phyloP scores from a whole-genome alignment of 1,140 invertebrate species.

The Augochlora pura region DNA sequence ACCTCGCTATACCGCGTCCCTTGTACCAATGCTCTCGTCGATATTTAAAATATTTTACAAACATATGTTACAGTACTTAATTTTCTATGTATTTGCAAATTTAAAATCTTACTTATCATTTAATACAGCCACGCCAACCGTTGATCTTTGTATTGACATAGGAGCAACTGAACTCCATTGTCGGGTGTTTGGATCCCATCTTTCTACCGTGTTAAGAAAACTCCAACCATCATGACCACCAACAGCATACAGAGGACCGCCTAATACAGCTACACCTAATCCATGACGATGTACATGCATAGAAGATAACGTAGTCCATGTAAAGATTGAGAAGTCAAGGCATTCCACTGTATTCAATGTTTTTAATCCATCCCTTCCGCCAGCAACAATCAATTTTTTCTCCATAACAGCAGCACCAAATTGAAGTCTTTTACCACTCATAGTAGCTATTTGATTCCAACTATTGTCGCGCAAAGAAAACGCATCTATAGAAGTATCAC shows the following conservation, averaged over 20 bases:
- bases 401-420: conserved; percentile 94
- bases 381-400: conserved; percentile 90
- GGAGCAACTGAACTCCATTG: conserved; percentile 94
- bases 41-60: no score
- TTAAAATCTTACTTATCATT: conserved; percentile 84
- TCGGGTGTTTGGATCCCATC: conserved; percentile 92
- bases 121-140: conserved; percentile 93
- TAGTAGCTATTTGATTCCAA: conserved; percentile 89
- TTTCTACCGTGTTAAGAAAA: conserved; percentile 95
- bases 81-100: background rate
- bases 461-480: conserved; percentile 92
- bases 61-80: no score
- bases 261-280: conserved; percentile 91
- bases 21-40: no score
- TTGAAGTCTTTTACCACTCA: conserved; percentile 91
- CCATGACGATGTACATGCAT: conserved; percentile 97
- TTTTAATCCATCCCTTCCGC: conserved; percentile 96
- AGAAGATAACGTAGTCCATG: conserved; percentile 90
- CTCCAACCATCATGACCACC: conserved; percentile 98
- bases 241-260: conserved; percentile 94
- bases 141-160: conserved; percentile 92
- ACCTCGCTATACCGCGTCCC: no score
- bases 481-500: conserved; percentile 92
- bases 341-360: conserved; percentile 94
- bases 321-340: conserved; percentile 88